Conservation (phyloP, 2,113 vertebrate genomes). For the Podocnemis expansa region DNA sequence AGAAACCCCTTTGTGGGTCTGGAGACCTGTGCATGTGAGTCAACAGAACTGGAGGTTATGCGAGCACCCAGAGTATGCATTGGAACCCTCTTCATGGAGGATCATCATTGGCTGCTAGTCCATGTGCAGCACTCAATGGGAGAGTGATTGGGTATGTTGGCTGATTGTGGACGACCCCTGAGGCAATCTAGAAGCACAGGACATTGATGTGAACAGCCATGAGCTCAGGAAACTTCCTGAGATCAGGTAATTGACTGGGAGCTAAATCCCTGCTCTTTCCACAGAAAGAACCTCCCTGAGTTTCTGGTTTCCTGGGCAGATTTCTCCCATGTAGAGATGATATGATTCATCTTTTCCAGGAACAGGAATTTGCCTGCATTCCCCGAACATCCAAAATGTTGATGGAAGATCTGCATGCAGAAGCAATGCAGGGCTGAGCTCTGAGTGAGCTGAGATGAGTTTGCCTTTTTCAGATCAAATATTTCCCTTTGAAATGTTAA, state of each 20-base stretch:
- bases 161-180: neutral
- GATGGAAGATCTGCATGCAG: neutral
- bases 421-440: neutral
- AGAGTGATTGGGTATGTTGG: neutral
- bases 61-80: neutral
- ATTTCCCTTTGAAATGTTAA: neutral
- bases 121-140: neutral
- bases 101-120: neutral
- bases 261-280: neutral
- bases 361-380: neutral
- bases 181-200: neutral
- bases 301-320: neutral
- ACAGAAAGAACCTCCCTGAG: neutral
- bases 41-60: neutral
- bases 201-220: neutral
- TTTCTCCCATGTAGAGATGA: neutral
- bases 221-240: neutral
- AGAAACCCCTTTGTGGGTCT: neutral
- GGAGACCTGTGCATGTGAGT: neutral
- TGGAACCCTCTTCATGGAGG: neutral
- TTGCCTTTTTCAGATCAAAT: neutral
- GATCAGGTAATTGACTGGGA: neutral
- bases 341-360: neutral
- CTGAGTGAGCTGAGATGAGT: neutral
- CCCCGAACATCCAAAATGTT: neutral